Evolutionary conservation across 2,888 invertebrate species (phyloP), one percentile per base, ranked within the genome.

Genomic region (Trisateles emortualis): DNA sequence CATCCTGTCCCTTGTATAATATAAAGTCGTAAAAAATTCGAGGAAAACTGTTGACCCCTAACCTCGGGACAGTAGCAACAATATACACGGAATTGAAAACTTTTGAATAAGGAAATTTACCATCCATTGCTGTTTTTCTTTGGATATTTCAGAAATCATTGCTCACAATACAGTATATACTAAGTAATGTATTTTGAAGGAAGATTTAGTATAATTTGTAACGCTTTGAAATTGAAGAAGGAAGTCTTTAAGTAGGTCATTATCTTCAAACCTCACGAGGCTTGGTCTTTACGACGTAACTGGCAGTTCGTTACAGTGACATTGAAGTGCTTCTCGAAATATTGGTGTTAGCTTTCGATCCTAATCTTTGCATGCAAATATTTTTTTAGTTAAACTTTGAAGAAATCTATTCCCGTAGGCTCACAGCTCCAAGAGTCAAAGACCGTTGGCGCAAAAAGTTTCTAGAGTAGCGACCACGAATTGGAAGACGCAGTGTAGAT

Each of bases 21-120:
- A 67, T 64, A 39, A 52, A 52, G 39, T 22, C 43, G 49, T 63
- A 58, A 64, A 64, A 58, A 53, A 49, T 32, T 52, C 51, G 29
- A n/a, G 32, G 40, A 29, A 48, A 48, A 41, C 35, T 41, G 48
- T 35, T 9, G 41, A 11, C 41, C 14, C 11, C 48, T 35, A 26
- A 26, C 48, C 41, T 19, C n/a, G 26, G 17, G 19, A 10, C 29
- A 41, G 14, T 26, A 8, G 26, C 11, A 33, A 24, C 40, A 24
- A 26, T 16, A 16, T 32, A 41, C 16, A 24, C 26, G 24, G 22
- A 41, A 48, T 35, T 41, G 26, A 48, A 48, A 30, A 35, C n/a
- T 48, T 22, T 13, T 39, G n/a, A 46, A 47, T 13, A 47, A 1
- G 0, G 19, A 19, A 17, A 14, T 14, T 30, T 29, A 6, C 13